These are phyloP conservation scores for Anthopleura xanthogrammica DNA, from an alignment of 92 coral and sea anemone species.

Conservation along the genomic window DNA sequence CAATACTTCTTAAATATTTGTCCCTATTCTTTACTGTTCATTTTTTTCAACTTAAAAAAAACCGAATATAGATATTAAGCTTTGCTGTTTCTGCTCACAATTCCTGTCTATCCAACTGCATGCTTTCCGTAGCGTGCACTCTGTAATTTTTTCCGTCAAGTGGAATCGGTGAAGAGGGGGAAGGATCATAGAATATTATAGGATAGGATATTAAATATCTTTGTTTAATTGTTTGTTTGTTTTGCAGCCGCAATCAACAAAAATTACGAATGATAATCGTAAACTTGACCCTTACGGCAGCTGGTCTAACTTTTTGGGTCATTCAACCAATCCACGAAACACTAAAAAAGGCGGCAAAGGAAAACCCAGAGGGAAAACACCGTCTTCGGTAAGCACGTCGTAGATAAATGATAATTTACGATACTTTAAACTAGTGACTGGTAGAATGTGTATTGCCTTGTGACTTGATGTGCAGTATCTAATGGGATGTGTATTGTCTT, in stretches of 20 bases:
- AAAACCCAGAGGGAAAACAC: constrained; percentile 38
- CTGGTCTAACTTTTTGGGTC: constrained; percentile 60
- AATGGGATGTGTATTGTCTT: too few species aligned
- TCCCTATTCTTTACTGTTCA: too few species aligned
- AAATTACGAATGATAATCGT: constrained; percentile 7
- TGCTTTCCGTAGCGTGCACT: too few species aligned
- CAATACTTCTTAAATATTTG: too few species aligned
- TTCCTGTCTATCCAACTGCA: too few species aligned
- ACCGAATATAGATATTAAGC: too few species aligned
- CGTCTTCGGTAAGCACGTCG: constrained; percentile 24
- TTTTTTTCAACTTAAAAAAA: too few species aligned
- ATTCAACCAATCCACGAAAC: constrained; percentile 42
- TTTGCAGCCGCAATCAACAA: constrained; percentile 20
- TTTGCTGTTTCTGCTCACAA: too few species aligned
- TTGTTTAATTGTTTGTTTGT: background rate
- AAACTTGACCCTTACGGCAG: constrained; percentile 53
- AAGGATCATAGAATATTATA: background rate
- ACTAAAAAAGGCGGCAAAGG: constrained; percentile 47
- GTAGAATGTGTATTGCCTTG: too few species aligned
- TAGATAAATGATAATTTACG: background rate
- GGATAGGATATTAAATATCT: background rate
- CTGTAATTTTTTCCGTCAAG: too few species aligned
- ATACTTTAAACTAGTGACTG: background rate
- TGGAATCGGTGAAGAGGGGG: too few species aligned
- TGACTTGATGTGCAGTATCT: background rate